phyloP scores from a whole-genome alignment of 2,113 vertebrate species.

The Tragelaphus imberbis region DNA sequence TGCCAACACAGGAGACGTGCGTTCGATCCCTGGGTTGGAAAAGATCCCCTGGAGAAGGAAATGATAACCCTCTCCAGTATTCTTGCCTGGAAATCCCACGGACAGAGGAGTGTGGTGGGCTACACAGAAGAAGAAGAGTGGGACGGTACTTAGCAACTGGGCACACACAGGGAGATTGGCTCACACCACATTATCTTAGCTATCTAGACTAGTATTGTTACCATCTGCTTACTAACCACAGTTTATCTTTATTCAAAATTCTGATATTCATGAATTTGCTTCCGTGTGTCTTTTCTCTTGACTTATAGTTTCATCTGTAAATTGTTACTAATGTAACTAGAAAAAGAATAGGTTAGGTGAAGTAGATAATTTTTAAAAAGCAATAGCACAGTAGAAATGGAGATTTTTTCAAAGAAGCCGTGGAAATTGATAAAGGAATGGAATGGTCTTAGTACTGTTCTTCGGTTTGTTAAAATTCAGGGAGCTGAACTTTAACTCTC shows the following conservation, averaged over 20 bases:
- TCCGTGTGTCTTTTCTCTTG: neutral
- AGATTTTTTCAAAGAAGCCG: neutral
- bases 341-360: neutral
- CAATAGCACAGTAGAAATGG: neutral
- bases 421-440: neutral
- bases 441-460: neutral
- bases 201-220: neutral
- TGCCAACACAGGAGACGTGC: neutral
- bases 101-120: neutral
- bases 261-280: neutral
- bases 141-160: neutral
- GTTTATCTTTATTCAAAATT: neutral
- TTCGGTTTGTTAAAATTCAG: neutral
- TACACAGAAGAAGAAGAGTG: no score
- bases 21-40: neutral
- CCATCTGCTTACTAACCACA: neutral
- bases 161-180: neutral
- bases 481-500: neutral
- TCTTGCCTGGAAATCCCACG: neutral
- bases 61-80: neutral
- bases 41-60: neutral
- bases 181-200: neutral
- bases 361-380: neutral
- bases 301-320: neutral
- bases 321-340: neutral